phyloP scores from a whole-genome alignment of 2,797 vertebrate species.

The Thaleichthys pacificus region DNA sequence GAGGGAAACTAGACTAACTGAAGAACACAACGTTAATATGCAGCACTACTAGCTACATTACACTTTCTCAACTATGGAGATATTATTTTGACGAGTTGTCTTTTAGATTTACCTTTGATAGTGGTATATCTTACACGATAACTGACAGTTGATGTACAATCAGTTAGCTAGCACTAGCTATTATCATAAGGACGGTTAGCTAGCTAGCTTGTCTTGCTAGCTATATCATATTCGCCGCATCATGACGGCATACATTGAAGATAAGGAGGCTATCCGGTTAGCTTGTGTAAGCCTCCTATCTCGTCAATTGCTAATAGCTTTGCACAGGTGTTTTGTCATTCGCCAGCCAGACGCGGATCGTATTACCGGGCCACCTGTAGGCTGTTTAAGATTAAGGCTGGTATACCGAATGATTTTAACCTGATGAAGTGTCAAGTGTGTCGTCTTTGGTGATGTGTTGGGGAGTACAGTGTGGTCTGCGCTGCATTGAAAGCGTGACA shows the following conservation, averaged over 20 bases:
- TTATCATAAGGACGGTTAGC: constrained; percentile 11
- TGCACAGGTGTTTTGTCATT: neutral
- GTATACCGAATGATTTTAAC: neutral
- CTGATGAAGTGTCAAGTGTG: too few relatives aligned
- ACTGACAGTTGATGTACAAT: neutral
- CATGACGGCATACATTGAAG: constrained; percentile 5
- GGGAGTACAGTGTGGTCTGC: too few relatives aligned
- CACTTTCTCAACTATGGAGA: too few relatives aligned
- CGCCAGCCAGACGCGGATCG: neutral
- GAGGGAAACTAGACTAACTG: too few relatives aligned
- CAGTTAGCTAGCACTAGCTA: neutral
- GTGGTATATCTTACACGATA: neutral
- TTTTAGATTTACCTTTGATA: neutral
- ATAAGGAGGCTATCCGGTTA: neutral
- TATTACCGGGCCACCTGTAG: neutral
- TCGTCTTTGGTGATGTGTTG: too few relatives aligned
- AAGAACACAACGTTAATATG: too few relatives aligned
- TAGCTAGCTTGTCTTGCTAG: neutral
- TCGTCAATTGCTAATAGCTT: neutral
- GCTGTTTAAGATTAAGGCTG: neutral
- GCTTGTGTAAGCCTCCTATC: neutral
- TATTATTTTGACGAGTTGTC: too few relatives aligned
- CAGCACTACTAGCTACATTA: too few relatives aligned
- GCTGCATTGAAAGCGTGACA: too few relatives aligned
- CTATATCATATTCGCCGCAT: neutral